These are phyloP conservation scores for Bos indicus DNA, from an alignment of 2,113 vertebrate species.

Conservation along the genomic window DNA sequence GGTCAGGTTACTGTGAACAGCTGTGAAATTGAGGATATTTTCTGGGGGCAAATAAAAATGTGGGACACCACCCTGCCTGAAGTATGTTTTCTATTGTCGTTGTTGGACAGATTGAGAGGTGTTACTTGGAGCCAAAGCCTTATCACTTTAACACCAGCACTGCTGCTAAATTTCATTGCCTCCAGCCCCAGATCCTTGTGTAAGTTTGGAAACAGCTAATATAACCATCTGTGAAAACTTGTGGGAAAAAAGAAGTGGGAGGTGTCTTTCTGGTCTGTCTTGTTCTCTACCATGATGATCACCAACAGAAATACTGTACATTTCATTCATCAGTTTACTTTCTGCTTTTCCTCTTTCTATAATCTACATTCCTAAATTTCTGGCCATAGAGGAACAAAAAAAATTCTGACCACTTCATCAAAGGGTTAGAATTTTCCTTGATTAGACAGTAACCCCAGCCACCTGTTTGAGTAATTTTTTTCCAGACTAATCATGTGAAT, in stretches of 20 bases:
- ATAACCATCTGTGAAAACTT: not conserved
- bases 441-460: not conserved
- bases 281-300: not conserved
- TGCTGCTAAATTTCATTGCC: not conserved
- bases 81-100: not conserved
- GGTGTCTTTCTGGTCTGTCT: not conserved
- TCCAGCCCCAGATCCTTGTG: not conserved
- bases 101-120: not conserved
- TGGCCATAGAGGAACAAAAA: not conserved
- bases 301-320: not conserved
- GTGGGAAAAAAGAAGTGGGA: not conserved
- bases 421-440: not conserved
- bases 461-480: not conserved
- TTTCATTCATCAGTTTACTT: not conserved
- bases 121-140: not conserved
- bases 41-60: conserved; percentile 21
- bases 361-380: not conserved
- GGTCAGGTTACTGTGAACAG: conserved; percentile 1
- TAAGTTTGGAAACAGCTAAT: not conserved
- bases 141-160: not conserved
- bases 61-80: conserved; percentile 31
- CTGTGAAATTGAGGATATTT: not conserved
- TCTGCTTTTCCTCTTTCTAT: not conserved
- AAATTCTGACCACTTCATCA: not conserved
- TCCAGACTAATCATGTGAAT: not conserved